phyloP scores from a whole-genome alignment of 1,140 invertebrate genomes.

The Ostrea edulis region DNA sequence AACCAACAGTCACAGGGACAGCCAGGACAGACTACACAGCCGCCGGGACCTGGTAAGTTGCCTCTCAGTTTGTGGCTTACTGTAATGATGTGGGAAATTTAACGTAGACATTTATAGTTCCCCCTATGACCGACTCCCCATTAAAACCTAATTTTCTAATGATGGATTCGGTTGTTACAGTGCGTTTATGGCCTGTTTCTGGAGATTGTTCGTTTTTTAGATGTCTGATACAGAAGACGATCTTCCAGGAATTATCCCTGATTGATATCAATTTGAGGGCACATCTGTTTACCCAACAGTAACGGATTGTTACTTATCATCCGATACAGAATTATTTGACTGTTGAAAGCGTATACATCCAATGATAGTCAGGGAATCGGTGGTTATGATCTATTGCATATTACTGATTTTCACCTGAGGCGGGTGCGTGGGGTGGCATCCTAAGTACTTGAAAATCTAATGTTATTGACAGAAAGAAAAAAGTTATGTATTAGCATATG shows the following conservation, averaged over 20 bases:
- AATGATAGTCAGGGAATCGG: not conserved
- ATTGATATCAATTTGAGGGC: slow-evolving; percentile 20
- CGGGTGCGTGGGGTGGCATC: not conserved
- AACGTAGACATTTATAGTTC: slow-evolving; percentile 33
- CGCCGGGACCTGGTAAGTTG: slow-evolving; percentile 15
- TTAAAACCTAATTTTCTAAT: slow-evolving; percentile 46
- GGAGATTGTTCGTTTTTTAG: slow-evolving; percentile 30
- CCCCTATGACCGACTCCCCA: slow-evolving; percentile 30
- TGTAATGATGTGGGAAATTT: slow-evolving; percentile 37
- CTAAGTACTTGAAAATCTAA: too few relatives aligned
- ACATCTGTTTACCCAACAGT: slow-evolving; percentile 28
- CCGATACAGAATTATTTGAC: not conserved
- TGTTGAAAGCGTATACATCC: not conserved
- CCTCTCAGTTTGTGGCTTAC: not conserved
- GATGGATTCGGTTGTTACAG: slow-evolving; percentile 16
- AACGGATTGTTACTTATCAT: not conserved
- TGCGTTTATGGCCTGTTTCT: slow-evolving; percentile 17
- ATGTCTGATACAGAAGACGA: slow-evolving; percentile 13
- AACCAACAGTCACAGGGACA: slow-evolving; percentile 48
- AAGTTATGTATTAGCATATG: too few relatives aligned
- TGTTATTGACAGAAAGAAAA: too few relatives aligned
- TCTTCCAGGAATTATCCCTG: slow-evolving; percentile 16
- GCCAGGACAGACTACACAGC: slow-evolving; percentile 3
- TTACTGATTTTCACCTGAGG: not conserved
- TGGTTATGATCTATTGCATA: not conserved